Base-by-base conservation (phyloP, 2,797 vertebrate genomes). In the Pangasius mekongensis region DNA sequence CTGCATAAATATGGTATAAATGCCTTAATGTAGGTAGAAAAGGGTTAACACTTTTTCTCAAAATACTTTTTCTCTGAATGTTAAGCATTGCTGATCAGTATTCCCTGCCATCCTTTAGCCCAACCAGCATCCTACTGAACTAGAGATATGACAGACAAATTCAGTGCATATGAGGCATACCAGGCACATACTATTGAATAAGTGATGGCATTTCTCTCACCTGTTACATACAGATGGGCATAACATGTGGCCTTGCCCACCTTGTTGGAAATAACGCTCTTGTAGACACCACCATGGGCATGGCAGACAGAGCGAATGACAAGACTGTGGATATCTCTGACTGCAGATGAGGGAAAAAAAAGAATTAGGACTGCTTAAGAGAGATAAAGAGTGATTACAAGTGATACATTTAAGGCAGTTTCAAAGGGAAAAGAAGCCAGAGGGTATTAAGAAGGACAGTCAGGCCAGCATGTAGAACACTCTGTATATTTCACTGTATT, bases 221-320 rank as follows among this genome's bases (percentile, higher is more conserved):
- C 99, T 3, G 98, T 98, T 89, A 99, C 97, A 0, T 99, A 99
- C 83, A 99, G 97, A 91, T 99, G 99, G 0, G 98, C 97, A 0
- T 99, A 99, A 94, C 98, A 99, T 0, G 99, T 99, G 56, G 99
- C 98, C 91, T 99, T 99, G 89, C 99, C 99, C 90, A 99, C 94
- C 94, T 99, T 99, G 96, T 99, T 99, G 89, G 98, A 98, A n/a
- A 99, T 99, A 90, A 99, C 99, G 0, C 98, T 99, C 94, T 99
- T 99, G 92, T 99, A 99, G 91, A 99, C 99, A 0, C 99, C 99
- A 0, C 97, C 98, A 0, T 99, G 98, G 5, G 96, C 94, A 0
- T 98, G 98, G 86, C 95, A 96, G 92, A 99, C 97, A 0, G 96
- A 94, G 0, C 96, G 96, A 91, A 99, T 97, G 88, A 99, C 96